Evolutionary conservation across 2,888 invertebrate genomes (phyloP), one percentile per base, ranked within the genome.

Genomic region (Conistra vaccinii): DNA sequence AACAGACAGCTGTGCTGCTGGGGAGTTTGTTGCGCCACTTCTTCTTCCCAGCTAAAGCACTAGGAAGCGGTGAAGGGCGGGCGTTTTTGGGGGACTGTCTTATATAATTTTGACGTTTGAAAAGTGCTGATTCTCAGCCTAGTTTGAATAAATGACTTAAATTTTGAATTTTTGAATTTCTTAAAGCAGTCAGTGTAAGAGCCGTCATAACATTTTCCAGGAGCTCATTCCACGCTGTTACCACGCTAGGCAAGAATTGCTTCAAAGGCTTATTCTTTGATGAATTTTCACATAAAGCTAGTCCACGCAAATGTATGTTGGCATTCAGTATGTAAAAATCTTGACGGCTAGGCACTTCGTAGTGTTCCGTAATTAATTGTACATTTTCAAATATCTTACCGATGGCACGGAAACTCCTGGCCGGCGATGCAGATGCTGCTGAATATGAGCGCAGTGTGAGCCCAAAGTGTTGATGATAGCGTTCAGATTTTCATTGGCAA

Each of bases 401-500:
- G 71, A 61, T n/a, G 69, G 66, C 45, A 51, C 45, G 32, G 51
- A 26, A 2, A 67, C 48, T n/a, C 76, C 83, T 3, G 80, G 81
- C 17, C 80, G 68, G 17, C 85, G 86, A 0, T 83, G 83, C 17
- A 92, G 65, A 75, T 87, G 90, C 66, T 89, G 90, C n/a, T 83
- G 85, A 48, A 92, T 83, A 35, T 88, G 78, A 7, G 89, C 84
- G 51, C 84, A 71, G 42, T 88, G 85, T 6, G 79, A 65, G 4
- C 73, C 55, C 53, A 91, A 51, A 39, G 86, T 89, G 71, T 83
- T 81, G 65, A 88, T 71, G 3, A 89, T 72, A 12, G 77, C 85
- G 58, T 87, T 85, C 66, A 92, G 58, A 75, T 88, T 89, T 32
- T 86, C 89, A 65, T 80, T 81, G 35, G 86, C 81, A 26, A 92